These are phyloP conservation scores for Mylabris sibirica DNA, from an alignment of 2,888 invertebrate species.

Conservation along the genomic window DNA sequence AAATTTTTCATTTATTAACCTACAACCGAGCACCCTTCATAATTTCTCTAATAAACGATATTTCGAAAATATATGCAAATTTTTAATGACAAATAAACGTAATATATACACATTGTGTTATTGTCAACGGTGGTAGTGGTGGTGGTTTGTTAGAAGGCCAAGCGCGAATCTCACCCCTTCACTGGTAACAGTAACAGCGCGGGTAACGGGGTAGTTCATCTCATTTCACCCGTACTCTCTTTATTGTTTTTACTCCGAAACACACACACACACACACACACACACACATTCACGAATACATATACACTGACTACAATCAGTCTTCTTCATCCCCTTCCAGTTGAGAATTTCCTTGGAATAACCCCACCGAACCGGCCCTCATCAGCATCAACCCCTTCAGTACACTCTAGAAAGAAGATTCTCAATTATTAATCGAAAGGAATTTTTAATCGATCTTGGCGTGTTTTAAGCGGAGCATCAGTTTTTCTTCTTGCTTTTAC, in stretches of 20 bases:
- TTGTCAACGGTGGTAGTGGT: not conserved
- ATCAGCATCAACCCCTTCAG: conserved; percentile 57
- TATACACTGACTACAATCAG: conserved; percentile 62
- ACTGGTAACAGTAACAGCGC: conserved; percentile 15
- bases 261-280: conserved; percentile 43
- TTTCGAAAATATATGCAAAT: conserved; percentile 25
- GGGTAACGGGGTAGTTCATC: conserved; percentile 66
- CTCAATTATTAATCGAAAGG: conserved; percentile 61
- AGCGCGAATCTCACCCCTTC: not conserved
- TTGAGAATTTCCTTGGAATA: conserved; percentile 30
- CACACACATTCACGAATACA: conserved; percentile 3
- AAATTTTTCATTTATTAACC: not conserved
- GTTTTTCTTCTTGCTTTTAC: conserved; percentile 18
- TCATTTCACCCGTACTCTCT: conserved; percentile 74
- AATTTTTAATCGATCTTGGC: conserved; percentile 60
- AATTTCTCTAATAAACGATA: conserved; percentile 10
- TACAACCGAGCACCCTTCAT: not conserved
- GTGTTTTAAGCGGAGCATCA: conserved; percentile 47
- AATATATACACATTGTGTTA: conserved; percentile 13
- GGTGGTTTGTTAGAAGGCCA: not conserved
- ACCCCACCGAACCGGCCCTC: conserved; percentile 52
- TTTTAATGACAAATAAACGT: conserved; percentile 22
- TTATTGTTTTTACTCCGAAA: conserved; percentile 58
- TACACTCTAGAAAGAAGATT: conserved; percentile 59
- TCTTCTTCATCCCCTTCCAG: conserved; percentile 54